Evolutionary conservation across 1,140 invertebrate species (phyloP), one percentile per base, ranked within the genome.

Genomic region (Drosophila orosa): DNA sequence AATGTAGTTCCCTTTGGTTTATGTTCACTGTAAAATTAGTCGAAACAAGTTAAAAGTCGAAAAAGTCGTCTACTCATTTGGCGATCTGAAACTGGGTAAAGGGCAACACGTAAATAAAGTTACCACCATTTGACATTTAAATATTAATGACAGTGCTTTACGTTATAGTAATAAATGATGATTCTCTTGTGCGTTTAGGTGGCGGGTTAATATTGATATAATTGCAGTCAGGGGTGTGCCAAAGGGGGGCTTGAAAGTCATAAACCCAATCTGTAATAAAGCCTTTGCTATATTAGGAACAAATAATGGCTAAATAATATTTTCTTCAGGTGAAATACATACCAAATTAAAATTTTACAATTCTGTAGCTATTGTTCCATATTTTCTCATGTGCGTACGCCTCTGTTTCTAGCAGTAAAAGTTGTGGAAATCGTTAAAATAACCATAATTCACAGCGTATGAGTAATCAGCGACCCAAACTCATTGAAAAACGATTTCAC

Each of bases 61-160:
- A 35, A 54, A 57, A 71, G 45, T 6, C 29, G 19, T 45, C 60
- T 78, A 78, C 57, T 83, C 75, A 59, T 74, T 79, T 62, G 35
- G 58, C 47, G 40, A 63, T 57, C 29, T 54, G 40, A 81, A 85
- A 75, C 74, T 85, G 61, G 82, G 83, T 87, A 85, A 85, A 85
- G 82, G 82, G 82, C 83, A 85, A 17, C 37, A 25, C 24, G 83
- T 42, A 37, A 56, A 78, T 82, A 57, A 72, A 72, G n/a, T 62
- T 58, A 57, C 63, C 45, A 48, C n/a, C 55, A 40, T 59, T 72
- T 83, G 60, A 60, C 39, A 55, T 61, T 65, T 72, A n/a, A 55
- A 42, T 68, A 62, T 55, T 68, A 59, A 59, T 65, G 56, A 42
- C n/a, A 27, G 12, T 8, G 25, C 13, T 25, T 57, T 24, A 39